Evolutionary conservation across 2,797 vertebrate genomes (phyloP).

Genomic region (Gephyroberyx darwinii): DNA sequence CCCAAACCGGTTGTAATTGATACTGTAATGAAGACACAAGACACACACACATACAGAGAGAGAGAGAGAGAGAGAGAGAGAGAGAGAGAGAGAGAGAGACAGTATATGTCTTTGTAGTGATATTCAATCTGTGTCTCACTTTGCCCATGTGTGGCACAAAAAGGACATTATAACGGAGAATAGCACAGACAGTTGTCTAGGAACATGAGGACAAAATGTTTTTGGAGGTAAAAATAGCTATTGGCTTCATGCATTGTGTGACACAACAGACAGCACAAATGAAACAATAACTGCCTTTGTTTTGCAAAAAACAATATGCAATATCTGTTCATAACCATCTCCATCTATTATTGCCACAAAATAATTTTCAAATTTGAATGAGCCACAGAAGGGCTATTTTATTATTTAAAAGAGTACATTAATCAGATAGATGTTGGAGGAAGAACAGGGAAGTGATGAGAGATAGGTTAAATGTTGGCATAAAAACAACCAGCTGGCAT

Average conservation of each 20-base stretch:
- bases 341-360: slow-evolving; percentile 58
- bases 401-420: slow-evolving; percentile 72
- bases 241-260: background rate
- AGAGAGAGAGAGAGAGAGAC: background rate
- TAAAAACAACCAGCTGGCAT: slow-evolving; percentile 68
- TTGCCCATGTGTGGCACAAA: background rate
- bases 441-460: slow-evolving; percentile 76
- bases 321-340: slow-evolving; percentile 35
- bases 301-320: slow-evolving; percentile 23
- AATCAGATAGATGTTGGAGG: slow-evolving; percentile 70
- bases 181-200: slow-evolving; percentile 22
- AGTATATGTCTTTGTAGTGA: background rate
- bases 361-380: slow-evolving; percentile 74
- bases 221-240: background rate
- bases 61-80: too few relatives aligned
- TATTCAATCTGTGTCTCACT: slow-evolving; percentile 40
- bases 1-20: slow-evolving; percentile 72
- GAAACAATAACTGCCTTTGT: slow-evolving; percentile 48
- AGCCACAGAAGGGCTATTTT: slow-evolving; percentile 49
- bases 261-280: background rate
- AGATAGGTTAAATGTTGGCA: slow-evolving; percentile 67
- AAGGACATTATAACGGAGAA: background rate
- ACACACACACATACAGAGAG: background rate
- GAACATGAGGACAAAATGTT: slow-evolving; percentile 2
- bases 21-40: slow-evolving; percentile 36